Evolutionary conservation across 2,797 vertebrate species (phyloP), one percentile per base, ranked within the genome.

Genomic region (Liparis tanakae): DNA sequence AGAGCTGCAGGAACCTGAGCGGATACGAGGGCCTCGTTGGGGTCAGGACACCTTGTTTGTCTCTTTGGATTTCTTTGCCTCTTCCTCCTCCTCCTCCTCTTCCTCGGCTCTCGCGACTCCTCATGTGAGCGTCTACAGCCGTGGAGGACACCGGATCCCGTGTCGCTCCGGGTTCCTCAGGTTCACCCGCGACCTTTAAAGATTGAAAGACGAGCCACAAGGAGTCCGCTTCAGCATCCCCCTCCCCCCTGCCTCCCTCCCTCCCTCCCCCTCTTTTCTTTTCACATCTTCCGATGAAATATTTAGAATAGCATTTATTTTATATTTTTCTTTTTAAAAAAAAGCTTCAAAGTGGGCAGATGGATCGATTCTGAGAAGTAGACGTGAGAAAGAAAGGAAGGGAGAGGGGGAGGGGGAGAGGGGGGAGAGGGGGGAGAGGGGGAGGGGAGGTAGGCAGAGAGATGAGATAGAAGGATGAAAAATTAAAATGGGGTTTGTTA

Each of bases 121-220:
- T 79, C 83, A 67, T 76, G 68, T 91, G 74, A 84, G 73, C 58
- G 86, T 94, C 90, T 90, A 89, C n/a, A 83, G 80, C 85, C 78
- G 51, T n/a, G 63, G 37, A 72, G 72, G 72, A 87, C 82, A 53
- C 81, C 77, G 74, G 70, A 82, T n/a, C n/a, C n/a, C n/a, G n/a
- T n/a, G n/a, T n/a, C n/a, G n/a, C n/a, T 78, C 87, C 72, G 69
- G 59, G 62, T 65, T 87, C 76, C 83, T 85, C 72, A n/a, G 67
- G 43, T 83, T 88, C 81, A 81, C 86, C 85, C 62, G 53, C 89
- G 88, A 92, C 85, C 87, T 91, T 43, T 43, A 87, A 79, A 87
- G 88, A 92, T 87, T 88, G 87, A 86, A 86, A 89, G 82, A 84
- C 82, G 81, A 87, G 84, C 63, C 86, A 91, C 83, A 82, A 41